These are phyloP conservation scores for Carposina sasakii DNA, from an alignment of 1,140 invertebrate species.

Conservation along the genomic window DNA sequence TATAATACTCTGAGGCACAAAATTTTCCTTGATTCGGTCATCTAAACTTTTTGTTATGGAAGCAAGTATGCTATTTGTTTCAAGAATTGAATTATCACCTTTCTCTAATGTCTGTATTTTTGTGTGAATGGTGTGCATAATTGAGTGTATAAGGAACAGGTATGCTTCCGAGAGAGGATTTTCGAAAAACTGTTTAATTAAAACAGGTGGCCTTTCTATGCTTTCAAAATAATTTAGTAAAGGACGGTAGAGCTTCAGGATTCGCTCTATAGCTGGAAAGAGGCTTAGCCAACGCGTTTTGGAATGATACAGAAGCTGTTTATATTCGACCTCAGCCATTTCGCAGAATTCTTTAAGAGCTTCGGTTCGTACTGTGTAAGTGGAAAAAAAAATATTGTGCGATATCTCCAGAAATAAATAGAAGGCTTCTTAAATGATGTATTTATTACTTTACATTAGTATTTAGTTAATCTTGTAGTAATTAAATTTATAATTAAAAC, in stretches of 20 bases:
- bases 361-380: conserved; percentile 16
- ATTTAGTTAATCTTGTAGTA: too few relatives aligned
- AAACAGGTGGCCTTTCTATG: conserved; percentile 6
- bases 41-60: neutral
- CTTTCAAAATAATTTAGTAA: conserved; percentile 14
- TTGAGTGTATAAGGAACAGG: conserved; percentile 16
- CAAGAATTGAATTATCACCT: conserved; percentile 15
- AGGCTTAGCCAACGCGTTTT: conserved; percentile 20
- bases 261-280: conserved; percentile 17
- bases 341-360: conserved; percentile 15
- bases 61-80: neutral
- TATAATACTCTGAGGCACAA: conserved; percentile 10
- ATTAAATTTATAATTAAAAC: too few relatives aligned
- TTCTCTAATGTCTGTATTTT: conserved; percentile 1
- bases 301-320: conserved; percentile 18
- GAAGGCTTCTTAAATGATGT: too few relatives aligned
- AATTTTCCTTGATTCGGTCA: neutral
- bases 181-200: conserved; percentile 23
- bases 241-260: conserved; percentile 13
- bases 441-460: too few relatives aligned
- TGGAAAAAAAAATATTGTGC: neutral
- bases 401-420: too few relatives aligned
- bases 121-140: conserved; percentile 12
- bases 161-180: conserved; percentile 16
- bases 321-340: conserved; percentile 8